Evolutionary conservation across 2,888 invertebrate species (phyloP), one percentile per base, ranked within the genome.

Genomic region (Scaptomyza polygonia): DNA sequence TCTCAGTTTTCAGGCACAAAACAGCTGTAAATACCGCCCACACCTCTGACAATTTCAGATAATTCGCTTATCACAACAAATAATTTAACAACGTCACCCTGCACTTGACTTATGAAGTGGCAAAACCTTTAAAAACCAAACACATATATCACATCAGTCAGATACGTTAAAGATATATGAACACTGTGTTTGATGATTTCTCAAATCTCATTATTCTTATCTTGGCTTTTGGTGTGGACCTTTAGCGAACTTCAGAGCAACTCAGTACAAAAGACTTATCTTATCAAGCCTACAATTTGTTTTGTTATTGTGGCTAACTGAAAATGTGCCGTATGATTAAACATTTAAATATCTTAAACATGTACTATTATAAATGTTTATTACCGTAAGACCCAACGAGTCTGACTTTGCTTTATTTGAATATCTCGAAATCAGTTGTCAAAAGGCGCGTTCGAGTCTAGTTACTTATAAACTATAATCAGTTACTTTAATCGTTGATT

Each of bases 241-340:
- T 12, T 27, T 52, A 45, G 16, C 18, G n/a, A 45, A 43, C 8
- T 21, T 14, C 42, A 49, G 51, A 9, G 51, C 56, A 62, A 66
- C 67, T 14, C 39, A 49, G 51, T 11, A 54, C 56, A 62, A 65
- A 68, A 63, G 75, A 72, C 70, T 81, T 75, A 78, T 82, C 86
- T 80, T 70, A 80, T 80, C 80, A 54, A 57, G 59, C 51, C 55
- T 44, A 69, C 58, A 52, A 61, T 54, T 56, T 79, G 57, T 61
- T 56, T 63, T 57, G 67, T 56, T 25, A 25, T 21, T 21, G 21
- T 21, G 40, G 36, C 27, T 11, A 29, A 61, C 29, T 67, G 42
- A 36, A 9, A 45, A 4, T 11, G 32, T 25, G 27, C 27, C 36
- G 25, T 25, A 25, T 25, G 25, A 25, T 25, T 25, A 25, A 5